These are phyloP conservation scores for Protophormia terraenovae DNA, from an alignment of 2,888 invertebrate species.

Conservation along the genomic window DNA sequence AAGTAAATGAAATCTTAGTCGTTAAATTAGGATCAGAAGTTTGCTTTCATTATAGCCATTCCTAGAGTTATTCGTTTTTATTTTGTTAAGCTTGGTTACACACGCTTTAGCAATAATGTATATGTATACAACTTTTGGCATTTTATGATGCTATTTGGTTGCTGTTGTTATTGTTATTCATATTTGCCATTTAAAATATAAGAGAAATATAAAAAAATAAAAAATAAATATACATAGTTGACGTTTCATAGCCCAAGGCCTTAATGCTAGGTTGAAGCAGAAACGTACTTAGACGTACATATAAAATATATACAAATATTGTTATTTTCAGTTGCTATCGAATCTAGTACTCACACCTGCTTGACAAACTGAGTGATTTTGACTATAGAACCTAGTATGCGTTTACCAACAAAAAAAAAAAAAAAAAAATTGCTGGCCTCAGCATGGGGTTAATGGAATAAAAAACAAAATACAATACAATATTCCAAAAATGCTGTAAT, in stretches of 20 bases:
- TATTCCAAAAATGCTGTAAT: background rate
- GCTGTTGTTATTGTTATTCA: conserved; percentile 35
- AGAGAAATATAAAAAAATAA: background rate
- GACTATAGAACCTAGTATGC: conserved; percentile 40
- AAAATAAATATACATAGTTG: too few relatives aligned
- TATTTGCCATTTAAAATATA: conserved; percentile 38
- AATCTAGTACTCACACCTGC: conserved; percentile 24
- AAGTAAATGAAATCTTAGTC: background rate
- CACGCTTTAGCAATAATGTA: conserved; percentile 64
- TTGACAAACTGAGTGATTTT: conserved; percentile 7
- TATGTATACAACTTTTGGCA: conserved; percentile 32
- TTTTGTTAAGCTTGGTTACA: conserved; percentile 41
- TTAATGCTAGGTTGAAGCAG: background rate
- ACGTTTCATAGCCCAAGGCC: conserved; percentile 21
- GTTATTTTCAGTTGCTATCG: conserved; percentile 12
- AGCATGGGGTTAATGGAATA: conserved; percentile 46
- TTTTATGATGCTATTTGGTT: conserved; percentile 30
- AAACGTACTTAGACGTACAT: background rate
- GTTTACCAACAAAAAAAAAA: conserved; percentile 46
- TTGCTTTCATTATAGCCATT: background rate
- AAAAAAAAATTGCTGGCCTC: conserved; percentile 9
- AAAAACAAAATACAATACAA: conserved; percentile 3
- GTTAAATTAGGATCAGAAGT: background rate
- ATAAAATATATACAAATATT: background rate
- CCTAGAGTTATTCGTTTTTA: background rate